These are phyloP conservation scores for Drosophila eugracilis DNA, from an alignment of 1,140 invertebrate genomes.

Conservation along the genomic window DNA sequence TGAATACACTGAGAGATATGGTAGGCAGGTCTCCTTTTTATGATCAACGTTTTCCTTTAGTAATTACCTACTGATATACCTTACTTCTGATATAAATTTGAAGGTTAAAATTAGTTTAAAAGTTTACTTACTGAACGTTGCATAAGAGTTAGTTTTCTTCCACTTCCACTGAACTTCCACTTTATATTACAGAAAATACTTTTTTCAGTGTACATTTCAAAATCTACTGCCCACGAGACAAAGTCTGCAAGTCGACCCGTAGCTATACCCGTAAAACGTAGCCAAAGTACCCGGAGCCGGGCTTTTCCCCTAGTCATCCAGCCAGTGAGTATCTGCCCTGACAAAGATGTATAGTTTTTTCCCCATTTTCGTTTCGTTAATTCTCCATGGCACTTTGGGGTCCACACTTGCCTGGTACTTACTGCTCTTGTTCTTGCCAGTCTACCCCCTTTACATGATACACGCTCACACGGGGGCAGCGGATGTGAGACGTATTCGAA, in stretches of 20 bases:
- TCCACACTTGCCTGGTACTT: conserved; percentile 44
- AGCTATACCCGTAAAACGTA: conserved; percentile 14
- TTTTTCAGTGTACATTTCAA: conserved; percentile 48
- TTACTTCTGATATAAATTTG: too few relatives aligned
- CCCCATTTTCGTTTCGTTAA: conserved; percentile 62
- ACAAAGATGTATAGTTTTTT: conserved; percentile 76
- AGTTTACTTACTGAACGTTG: too few relatives aligned
- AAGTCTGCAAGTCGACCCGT: conserved; percentile 59
- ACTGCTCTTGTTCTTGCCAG: conserved; percentile 28
- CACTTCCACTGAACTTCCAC: too few relatives aligned
- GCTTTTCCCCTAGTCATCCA: conserved; percentile 1
- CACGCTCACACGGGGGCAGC: conserved; percentile 17
- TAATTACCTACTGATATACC: too few relatives aligned
- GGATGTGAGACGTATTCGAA: conserved; percentile 51
- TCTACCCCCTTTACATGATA: conserved; percentile 51
- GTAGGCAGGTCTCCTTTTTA: neutral
- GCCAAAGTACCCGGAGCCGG: conserved; percentile 8
- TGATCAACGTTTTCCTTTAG: too few relatives aligned
- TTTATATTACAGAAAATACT: too few relatives aligned
- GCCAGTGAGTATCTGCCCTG: conserved; percentile 20
- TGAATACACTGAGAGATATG: conserved; percentile 11
- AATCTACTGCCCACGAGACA: conserved; percentile 63
- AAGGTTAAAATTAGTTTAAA: too few relatives aligned
- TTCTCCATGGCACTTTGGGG: conserved; percentile 71
- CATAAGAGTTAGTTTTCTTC: too few relatives aligned